Conservation (phyloP, 2,888 invertebrate species). For the Anodontia alba region DNA sequence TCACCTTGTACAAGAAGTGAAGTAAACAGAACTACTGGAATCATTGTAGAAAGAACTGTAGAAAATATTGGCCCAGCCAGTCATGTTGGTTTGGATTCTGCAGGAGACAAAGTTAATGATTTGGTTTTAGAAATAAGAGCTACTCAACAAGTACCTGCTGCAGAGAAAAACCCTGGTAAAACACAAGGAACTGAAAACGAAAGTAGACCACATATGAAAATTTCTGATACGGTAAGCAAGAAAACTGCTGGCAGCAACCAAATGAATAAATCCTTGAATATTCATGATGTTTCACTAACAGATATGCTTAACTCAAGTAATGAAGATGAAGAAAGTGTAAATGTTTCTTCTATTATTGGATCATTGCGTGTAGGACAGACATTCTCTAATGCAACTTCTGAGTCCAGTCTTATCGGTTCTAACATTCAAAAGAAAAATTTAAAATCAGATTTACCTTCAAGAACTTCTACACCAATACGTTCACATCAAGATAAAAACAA, state of each 20-base stretch:
- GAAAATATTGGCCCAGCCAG: neutral
- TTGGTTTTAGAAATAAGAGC: neutral
- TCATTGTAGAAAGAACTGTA: slow-evolving; percentile 13
- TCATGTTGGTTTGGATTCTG: neutral
- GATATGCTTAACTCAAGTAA: slow-evolving; percentile 64
- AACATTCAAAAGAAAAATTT: neutral
- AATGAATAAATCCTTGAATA: neutral
- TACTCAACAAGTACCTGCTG: neutral
- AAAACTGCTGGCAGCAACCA: neutral
- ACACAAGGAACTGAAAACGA: neutral
- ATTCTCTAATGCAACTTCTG: neutral
- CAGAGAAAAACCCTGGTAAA: neutral
- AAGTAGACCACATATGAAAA: neutral
- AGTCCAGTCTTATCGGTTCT: neutral
- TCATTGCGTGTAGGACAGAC: slow-evolving; percentile 20
- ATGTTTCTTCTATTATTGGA: slow-evolving; percentile 23
- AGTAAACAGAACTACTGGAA: slow-evolving; percentile 18
- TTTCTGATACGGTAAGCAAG: neutral
- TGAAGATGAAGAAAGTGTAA: slow-evolving; percentile 34
- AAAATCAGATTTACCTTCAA: neutral
- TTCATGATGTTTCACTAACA: slow-evolving; percentile 54
- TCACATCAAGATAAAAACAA: neutral
- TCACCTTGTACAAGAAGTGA: neutral
- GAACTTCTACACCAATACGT: slow-evolving; percentile 33
- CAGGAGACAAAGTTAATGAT: neutral